These are phyloP conservation scores for Crotalus helleri DNA, from an alignment of 2,113 vertebrate genomes.

Conservation along the genomic window DNA sequence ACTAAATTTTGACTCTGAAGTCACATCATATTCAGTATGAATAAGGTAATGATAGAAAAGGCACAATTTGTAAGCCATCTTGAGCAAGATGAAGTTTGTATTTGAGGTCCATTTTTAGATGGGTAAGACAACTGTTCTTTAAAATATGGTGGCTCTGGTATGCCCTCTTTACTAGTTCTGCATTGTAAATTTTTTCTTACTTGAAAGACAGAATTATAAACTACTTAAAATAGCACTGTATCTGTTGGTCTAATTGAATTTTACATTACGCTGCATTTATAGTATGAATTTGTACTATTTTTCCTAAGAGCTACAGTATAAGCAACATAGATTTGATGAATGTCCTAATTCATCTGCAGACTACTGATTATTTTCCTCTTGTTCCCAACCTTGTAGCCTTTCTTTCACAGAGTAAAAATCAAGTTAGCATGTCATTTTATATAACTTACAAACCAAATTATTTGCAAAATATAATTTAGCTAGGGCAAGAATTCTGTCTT, in stretches of 20 bases:
- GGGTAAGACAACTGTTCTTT: conserved; percentile 58
- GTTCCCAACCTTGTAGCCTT: not conserved
- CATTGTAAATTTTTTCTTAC: conserved; percentile 56
- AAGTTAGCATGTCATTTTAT: conserved; percentile 41
- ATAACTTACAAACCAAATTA: conserved; percentile 42
- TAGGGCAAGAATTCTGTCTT: conserved; percentile 69
- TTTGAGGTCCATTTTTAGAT: conserved; percentile 63
- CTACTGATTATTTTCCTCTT: not conserved
- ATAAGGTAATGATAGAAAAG: conserved; percentile 35
- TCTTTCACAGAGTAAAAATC: not conserved
- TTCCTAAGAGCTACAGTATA: conserved; percentile 42
- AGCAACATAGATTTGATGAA: not conserved
- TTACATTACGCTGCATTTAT: conserved; percentile 43
- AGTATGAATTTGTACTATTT: conserved; percentile 46
- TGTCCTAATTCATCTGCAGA: not conserved
- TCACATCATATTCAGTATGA: conserved; percentile 15
- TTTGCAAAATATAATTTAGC: conserved; percentile 41
- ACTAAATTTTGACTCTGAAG: conserved; percentile 34
- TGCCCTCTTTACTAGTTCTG: conserved; percentile 75
- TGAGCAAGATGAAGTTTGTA: conserved; percentile 58
- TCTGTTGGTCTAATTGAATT: conserved; percentile 47
- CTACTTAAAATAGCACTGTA: conserved; percentile 47
- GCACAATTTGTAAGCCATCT: conserved; percentile 47
- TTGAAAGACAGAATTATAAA: conserved; percentile 72
- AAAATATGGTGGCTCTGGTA: conserved; percentile 67